A percentile compares a stretch with the other conserved stretches of the same genome.
Conservation (phyloP, 92 coral and sea anemone species). For the Siderastrea siderea region DNA sequence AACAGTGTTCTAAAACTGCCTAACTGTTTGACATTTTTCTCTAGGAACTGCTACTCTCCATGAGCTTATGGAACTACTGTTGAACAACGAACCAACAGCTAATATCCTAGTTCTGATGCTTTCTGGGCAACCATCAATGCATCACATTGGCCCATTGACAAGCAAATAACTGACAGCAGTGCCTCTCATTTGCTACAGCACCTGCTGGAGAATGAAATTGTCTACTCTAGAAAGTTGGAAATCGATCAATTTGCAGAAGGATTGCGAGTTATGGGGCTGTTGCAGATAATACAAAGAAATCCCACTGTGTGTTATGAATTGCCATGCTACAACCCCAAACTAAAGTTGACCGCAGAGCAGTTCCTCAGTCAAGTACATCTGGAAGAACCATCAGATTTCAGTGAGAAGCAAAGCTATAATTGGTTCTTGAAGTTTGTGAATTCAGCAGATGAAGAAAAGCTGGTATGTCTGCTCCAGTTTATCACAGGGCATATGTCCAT, state of each 20-base stretch:
- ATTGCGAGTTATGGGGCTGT: conserved; percentile 51
- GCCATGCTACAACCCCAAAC: conserved; percentile 44
- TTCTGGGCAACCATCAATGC: conserved; percentile 63
- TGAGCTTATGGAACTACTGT: conserved; percentile 41
- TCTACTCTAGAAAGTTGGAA: conserved; percentile 59
- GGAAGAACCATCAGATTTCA: conserved; percentile 45
- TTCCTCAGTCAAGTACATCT: conserved; percentile 43
- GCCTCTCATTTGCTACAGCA: conserved; percentile 59
- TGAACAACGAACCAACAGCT: conserved; percentile 16
- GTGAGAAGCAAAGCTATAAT: conserved; percentile 48
- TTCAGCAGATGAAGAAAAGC: conserved; percentile 40
- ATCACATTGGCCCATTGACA: conserved; percentile 62
- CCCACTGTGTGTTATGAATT: conserved; percentile 37
- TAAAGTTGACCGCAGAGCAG: conserved; percentile 26
- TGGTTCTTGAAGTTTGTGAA: conserved; percentile 60
- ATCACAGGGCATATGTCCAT: conserved; percentile 37
- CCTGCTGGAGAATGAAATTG: conserved; percentile 65
- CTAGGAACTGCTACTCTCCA: conserved; percentile 46
- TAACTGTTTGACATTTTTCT: conserved; percentile 25
- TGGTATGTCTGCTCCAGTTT: conserved; percentile 53
- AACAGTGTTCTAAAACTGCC: conserved; percentile 17
- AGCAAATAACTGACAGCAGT: conserved; percentile 50
- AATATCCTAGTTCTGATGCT: conserved; percentile 49
- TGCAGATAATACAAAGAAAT: conserved; percentile 46
- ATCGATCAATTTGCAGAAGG: conserved; percentile 71